phyloP scores from a whole-genome alignment of 2,113 vertebrate genomes.

The Clarias gariepinus region DNA sequence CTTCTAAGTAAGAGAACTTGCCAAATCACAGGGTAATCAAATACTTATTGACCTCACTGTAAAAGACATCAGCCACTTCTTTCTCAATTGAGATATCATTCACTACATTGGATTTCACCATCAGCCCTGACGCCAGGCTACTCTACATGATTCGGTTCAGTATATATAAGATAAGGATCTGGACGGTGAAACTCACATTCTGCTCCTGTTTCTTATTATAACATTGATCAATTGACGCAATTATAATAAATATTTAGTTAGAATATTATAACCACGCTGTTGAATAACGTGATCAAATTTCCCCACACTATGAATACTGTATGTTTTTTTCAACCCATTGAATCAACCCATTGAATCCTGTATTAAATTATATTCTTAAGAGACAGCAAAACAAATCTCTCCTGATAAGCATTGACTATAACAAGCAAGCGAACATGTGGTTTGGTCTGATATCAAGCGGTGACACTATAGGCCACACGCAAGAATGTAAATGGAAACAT shows the following conservation, averaged over 20 bases:
- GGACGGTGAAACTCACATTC: background rate
- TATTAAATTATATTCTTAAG: background rate
- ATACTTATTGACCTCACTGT: no score
- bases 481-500: slow-evolving; percentile 44
- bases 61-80: background rate
- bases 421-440: slow-evolving; percentile 19
- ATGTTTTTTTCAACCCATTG: background rate
- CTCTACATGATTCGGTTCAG: background rate
- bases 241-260: background rate
- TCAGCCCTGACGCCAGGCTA: background rate
- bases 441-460: slow-evolving; percentile 18
- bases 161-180: background rate
- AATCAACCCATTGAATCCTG: background rate
- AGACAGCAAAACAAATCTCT: slow-evolving; percentile 14
- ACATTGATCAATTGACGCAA: background rate
- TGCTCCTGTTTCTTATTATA: background rate
- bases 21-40: no score
- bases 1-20: no score
- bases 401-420: slow-evolving; percentile 29
- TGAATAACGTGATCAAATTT: background rate
- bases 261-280: background rate
- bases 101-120: slow-evolving; percentile 1
- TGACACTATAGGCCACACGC: slow-evolving; percentile 6
- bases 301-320: background rate
- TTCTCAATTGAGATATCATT: background rate